These are phyloP conservation scores for Euproctis similis DNA, from an alignment of 2,888 invertebrate species.

Conservation along the genomic window DNA sequence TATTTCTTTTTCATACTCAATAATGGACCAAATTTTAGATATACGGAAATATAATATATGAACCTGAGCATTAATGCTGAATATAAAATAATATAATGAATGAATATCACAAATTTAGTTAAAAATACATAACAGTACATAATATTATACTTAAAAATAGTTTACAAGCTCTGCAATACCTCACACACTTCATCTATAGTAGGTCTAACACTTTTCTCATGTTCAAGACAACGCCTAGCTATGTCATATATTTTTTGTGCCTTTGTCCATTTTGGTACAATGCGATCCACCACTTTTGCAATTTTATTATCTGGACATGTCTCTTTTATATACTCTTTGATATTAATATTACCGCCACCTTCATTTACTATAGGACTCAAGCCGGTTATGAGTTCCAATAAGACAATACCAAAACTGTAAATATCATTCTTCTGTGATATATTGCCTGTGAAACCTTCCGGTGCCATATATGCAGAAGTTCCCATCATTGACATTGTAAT, in stretches of 20 bases:
- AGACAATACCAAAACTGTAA: conserved; percentile 85
- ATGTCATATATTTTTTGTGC: conserved; percentile 71
- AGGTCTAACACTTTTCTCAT: conserved; percentile 73
- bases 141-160: too few species aligned
- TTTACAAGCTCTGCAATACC: conserved; percentile 23
- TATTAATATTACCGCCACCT: conserved; percentile 56
- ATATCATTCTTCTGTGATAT: conserved; percentile 85
- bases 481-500: conserved; percentile 77
- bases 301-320: conserved; percentile 65
- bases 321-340: conserved; percentile 72
- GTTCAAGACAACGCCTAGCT: conserved; percentile 72
- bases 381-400: conserved; percentile 83
- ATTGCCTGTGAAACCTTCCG: conserved; percentile 81
- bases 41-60: too few species aligned
- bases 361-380: conserved; percentile 76
- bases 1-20: too few species aligned
- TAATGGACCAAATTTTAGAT: too few species aligned
- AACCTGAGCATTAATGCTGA: too few species aligned
- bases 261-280: conserved; percentile 70
- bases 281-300: conserved; percentile 71
- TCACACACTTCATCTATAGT: conserved; percentile 72
- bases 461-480: conserved; percentile 85
- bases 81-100: too few species aligned
- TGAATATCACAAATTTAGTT: too few species aligned
- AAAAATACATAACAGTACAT: too few species aligned